These are phyloP conservation scores for Stenopsyche tienmushanensis DNA, from an alignment of 1,140 invertebrate genomes.

Conservation along the genomic window DNA sequence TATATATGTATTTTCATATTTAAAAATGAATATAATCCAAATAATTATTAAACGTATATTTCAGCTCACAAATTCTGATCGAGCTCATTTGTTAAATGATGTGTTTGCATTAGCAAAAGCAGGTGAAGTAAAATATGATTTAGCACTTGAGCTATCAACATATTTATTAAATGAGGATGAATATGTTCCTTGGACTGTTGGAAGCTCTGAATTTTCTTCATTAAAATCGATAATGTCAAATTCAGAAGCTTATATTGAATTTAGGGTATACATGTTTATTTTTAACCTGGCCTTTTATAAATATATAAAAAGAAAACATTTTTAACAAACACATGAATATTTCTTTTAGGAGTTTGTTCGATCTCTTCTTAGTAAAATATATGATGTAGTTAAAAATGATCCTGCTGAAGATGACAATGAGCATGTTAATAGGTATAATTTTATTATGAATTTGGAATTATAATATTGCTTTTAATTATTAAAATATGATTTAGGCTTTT, in stretches of 20 bases:
- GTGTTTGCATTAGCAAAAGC: slow-evolving; percentile 78
- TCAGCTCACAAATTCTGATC: slow-evolving; percentile 70
- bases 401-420: background rate
- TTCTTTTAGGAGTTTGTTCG: slow-evolving; percentile 28
- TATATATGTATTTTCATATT: background rate
- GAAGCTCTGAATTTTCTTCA: slow-evolving; percentile 54
- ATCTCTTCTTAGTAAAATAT: slow-evolving; percentile 11
- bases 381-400: background rate
- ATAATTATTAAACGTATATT: background rate
- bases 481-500: slow-evolving; percentile 52
- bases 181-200: slow-evolving; percentile 73
- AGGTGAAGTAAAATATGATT: slow-evolving; percentile 61
- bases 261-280: slow-evolving; percentile 53
- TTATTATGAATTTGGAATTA: background rate
- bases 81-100: slow-evolving; percentile 84
- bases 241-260: slow-evolving; percentile 59
- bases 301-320: background rate
- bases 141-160: slow-evolving; percentile 66
- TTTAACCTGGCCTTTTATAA: background rate
- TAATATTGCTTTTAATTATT: slow-evolving; percentile 25
- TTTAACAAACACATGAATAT: background rate
- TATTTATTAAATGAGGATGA: slow-evolving; percentile 69
- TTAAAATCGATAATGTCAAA: slow-evolving; percentile 62
- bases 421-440: background rate
- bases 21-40: background rate